These are phyloP conservation scores for Bombus confusus DNA, from an alignment of 1,140 invertebrate species.

Conservation along the genomic window DNA sequence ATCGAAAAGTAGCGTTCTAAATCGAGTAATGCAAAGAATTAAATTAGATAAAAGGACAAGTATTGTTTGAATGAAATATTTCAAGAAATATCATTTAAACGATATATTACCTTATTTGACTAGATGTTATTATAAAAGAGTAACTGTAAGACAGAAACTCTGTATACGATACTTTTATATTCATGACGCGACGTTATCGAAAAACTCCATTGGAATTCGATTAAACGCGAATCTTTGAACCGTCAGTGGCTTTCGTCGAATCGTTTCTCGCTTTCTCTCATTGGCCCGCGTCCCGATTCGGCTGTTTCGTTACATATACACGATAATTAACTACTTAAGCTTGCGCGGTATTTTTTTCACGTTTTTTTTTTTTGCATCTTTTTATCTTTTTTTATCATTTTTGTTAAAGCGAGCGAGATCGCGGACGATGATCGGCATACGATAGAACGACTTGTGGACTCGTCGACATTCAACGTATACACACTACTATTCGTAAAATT, in stretches of 20 bases:
- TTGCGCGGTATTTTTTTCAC: conserved; percentile 34
- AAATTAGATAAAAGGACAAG: neutral
- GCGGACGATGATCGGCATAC: conserved; percentile 50
- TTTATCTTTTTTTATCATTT: conserved; percentile 23
- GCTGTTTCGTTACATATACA: conserved; percentile 40
- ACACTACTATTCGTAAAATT: conserved; percentile 8
- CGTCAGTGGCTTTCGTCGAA: conserved; percentile 11
- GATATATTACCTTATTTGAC: no score
- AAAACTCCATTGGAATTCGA: neutral
- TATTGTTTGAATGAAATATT: no score
- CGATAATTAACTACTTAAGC: conserved; percentile 58
- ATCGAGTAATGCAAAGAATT: neutral
- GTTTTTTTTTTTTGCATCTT: neutral
- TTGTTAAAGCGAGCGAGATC: conserved; percentile 34
- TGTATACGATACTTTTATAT: neutral
- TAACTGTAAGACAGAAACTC: no score
- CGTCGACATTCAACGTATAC: conserved; percentile 9
- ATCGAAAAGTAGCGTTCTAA: neutral
- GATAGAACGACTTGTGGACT: conserved; percentile 1
- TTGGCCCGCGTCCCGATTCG: conserved; percentile 44
- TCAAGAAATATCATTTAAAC: no score
- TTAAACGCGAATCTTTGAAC: conserved; percentile 13
- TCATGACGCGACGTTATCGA: neutral
- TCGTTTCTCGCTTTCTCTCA: conserved; percentile 17
- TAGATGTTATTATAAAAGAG: no score